phyloP scores from a whole-genome alignment of 2,888 invertebrate genomes.

The Agrotis segetum region DNA sequence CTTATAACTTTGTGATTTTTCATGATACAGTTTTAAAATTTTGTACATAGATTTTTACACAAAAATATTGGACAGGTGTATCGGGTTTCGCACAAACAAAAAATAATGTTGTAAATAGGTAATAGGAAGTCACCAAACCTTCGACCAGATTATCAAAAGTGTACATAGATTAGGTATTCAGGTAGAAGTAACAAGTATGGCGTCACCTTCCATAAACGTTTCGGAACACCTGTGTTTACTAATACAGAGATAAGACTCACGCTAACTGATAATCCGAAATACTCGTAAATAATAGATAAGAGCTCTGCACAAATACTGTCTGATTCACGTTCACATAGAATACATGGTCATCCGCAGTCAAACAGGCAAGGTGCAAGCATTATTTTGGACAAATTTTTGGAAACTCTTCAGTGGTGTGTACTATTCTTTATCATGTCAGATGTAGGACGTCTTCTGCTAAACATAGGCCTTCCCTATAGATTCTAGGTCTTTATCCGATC shows the following conservation, averaged over 20 bases:
- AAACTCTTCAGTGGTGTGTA: not conserved
- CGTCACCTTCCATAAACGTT: constrained; percentile 15
- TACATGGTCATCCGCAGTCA: not conserved
- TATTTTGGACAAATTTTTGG: not conserved
- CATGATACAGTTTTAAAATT: no score
- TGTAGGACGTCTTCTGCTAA: no score
- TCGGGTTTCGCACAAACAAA: no score
- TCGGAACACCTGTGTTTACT: constrained; percentile 63
- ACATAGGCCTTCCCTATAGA: no score
- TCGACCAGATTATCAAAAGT: constrained; percentile 12
- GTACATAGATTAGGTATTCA: not conserved
- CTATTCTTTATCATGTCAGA: no score
- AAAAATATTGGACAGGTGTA: no score
- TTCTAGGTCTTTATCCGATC: no score
- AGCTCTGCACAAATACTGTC: constrained; percentile 14
- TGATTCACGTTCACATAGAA: not conserved
- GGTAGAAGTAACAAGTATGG: not conserved
- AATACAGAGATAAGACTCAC: constrained; percentile 41
- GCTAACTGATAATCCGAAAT: constrained; percentile 34
- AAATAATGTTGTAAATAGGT: no score
- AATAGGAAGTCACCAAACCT: constrained; percentile 12
- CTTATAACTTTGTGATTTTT: no score
- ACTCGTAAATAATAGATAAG: constrained; percentile 14
- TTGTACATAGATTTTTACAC: no score
- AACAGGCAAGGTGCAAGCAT: not conserved